These are phyloP conservation scores for Labia minor DNA, from an alignment of 2,888 invertebrate species.

Conservation along the genomic window DNA sequence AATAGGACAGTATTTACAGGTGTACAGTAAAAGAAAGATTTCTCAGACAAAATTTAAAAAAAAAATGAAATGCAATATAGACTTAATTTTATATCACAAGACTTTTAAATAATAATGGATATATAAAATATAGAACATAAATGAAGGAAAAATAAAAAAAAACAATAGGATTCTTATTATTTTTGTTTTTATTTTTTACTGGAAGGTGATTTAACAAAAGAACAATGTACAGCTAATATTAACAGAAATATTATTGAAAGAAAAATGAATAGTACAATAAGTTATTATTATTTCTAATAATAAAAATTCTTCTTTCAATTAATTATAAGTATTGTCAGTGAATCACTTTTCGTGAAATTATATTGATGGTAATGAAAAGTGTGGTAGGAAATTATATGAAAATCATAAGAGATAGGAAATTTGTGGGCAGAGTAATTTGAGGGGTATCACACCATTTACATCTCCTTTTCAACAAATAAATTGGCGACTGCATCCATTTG, in stretches of 20 bases:
- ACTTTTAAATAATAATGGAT: too few species aligned
- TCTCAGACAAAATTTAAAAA: too few species aligned
- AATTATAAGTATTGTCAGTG: not conserved
- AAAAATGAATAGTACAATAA: not conserved
- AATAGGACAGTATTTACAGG: too few species aligned
- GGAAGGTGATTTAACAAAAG: not conserved
- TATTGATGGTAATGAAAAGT: not conserved
- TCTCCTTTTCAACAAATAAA: not conserved
- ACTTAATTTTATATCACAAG: too few species aligned
- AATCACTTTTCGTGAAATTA: not conserved
- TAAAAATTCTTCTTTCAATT: not conserved
- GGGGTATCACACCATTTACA: not conserved
- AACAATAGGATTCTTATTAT: not conserved
- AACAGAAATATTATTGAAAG: not conserved
- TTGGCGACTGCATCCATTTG: conserved; percentile 4
- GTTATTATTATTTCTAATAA: not conserved
- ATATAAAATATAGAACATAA: too few species aligned
- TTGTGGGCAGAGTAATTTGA: not conserved
- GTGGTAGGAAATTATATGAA: not conserved
- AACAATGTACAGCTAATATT: not conserved
- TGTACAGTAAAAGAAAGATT: too few species aligned
- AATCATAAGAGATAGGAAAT: not conserved
- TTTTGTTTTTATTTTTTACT: not conserved
- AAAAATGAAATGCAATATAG: too few species aligned
- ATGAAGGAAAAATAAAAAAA: too few species aligned